phyloP scores from a whole-genome alignment of 1,140 invertebrate genomes.

The Heliconius himera region DNA sequence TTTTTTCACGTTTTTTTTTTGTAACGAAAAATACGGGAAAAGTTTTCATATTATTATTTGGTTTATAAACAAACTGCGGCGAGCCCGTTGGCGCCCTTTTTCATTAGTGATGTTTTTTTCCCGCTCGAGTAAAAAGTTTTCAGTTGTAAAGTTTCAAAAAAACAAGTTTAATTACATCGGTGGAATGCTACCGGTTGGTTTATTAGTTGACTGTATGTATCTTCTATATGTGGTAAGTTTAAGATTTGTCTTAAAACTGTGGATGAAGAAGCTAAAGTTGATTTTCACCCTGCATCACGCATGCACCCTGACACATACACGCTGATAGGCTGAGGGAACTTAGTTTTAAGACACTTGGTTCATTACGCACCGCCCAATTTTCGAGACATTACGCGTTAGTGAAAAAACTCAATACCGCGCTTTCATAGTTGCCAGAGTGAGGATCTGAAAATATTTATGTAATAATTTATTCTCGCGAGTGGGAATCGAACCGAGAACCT shows the following conservation, averaged over 20 bases:
- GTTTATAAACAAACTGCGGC: slow-evolving; percentile 55
- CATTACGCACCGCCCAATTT: no score
- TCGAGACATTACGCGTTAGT: no score
- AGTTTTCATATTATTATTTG: slow-evolving; percentile 58
- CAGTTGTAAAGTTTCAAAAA: slow-evolving; percentile 51
- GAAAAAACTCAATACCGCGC: no score
- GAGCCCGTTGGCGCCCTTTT: slow-evolving; percentile 48
- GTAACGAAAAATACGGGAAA: slow-evolving; percentile 52
- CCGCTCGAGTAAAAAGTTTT: slow-evolving; percentile 57
- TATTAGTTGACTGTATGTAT: not conserved
- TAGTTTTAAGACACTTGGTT: no score
- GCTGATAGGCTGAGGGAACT: no score
- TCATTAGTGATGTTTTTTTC: slow-evolving; percentile 48
- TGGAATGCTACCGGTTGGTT: not conserved
- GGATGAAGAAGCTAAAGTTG: not conserved
- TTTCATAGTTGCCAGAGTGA: no score
- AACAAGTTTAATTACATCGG: slow-evolving; percentile 69
- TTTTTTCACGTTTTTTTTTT: slow-evolving; percentile 47
- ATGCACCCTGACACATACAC: no score
- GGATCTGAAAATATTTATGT: no score
- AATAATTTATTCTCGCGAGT: not conserved
- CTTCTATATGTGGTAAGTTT: not conserved
- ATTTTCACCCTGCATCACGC: no score
- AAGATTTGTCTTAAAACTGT: not conserved
- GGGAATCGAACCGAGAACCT: not conserved